Percentiles rank a stretch among this genome's conserved stretches.
Conservation (phyloP, 2,888 invertebrate genomes). For the Chrysopilus asiliformis region DNA sequence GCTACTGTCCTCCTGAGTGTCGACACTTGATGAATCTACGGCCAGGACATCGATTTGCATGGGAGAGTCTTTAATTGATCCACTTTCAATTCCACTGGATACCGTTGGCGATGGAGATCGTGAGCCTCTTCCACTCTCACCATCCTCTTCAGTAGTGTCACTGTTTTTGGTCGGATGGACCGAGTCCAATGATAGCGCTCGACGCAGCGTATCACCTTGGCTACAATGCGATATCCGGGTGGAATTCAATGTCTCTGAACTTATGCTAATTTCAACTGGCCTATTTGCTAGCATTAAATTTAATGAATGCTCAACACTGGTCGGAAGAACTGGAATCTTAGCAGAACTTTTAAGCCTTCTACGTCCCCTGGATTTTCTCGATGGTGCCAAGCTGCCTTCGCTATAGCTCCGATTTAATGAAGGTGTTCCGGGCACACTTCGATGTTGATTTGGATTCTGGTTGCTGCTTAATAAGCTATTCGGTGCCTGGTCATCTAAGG, state of each 20-base stretch:
- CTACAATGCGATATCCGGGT: conserved; percentile 12
- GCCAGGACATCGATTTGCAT: conserved; percentile 69
- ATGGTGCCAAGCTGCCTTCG: conserved; percentile 40
- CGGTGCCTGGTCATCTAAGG: conserved; percentile 11
- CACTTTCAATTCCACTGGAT: conserved; percentile 73
- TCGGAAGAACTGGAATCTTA: conserved; percentile 19
- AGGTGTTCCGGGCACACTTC: conserved; percentile 22
- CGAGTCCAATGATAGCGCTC: conserved; percentile 21
- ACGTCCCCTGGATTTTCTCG: conserved; percentile 20
- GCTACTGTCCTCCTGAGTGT: conserved; percentile 26
- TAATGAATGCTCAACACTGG: conserved; percentile 24
- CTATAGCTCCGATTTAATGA: conserved; percentile 40
- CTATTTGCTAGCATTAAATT: conserved; percentile 21
- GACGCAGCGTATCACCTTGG: conserved; percentile 18
- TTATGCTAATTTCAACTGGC: conserved; percentile 17
- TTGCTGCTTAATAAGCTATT: conserved; percentile 9
- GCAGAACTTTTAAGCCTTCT: conserved; percentile 18
- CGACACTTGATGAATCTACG: conserved; percentile 44
- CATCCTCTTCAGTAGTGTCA: conserved; percentile 22
- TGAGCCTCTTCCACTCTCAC: conserved; percentile 39
- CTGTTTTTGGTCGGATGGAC: conserved; percentile 14
- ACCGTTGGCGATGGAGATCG: conserved; percentile 80
- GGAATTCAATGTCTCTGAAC: conserved; percentile 21
- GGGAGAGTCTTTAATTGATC: conserved; percentile 64
- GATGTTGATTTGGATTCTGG: conserved; percentile 7